Evolutionary conservation across 2,797 vertebrate species (phyloP), one percentile per base, ranked within the genome.

Genomic region (Sparidentex hasta): DNA sequence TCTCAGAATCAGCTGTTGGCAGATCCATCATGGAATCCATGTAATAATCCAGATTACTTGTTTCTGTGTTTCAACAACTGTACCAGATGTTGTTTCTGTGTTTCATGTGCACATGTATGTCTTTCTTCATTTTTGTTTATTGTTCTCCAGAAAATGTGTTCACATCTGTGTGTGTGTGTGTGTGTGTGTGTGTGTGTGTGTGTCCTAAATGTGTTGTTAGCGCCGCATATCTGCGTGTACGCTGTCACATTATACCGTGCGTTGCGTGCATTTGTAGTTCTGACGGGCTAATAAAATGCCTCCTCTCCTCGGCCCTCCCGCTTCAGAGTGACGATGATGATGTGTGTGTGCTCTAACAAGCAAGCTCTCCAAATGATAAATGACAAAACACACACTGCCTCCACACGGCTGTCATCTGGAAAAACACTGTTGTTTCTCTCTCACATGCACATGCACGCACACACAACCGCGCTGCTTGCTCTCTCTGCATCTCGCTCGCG

Each of bases 291-390:
- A 90, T 88, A 74, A 89, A 87, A 90, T 76, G 78, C 74, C 74
- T 84, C 82, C 78, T 83, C 83, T 86, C 61, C 71, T 83, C 23
- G 3, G 65, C 75, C 78, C 81, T 84, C 59, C 11, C 3, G 12
- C 63, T 90, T 89, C 88, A 90, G 71, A 82, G 76, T 72, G 78
- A 80, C 87, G 90, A 82, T 89, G 89, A 86, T 84, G 86, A 76
- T 76, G 83, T 85, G 78, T 71, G 65, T 71, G 65, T 48, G 65
- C 74, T 83, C 74, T 88, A 90, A 92, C 79, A 86, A 87, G 86
- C 78, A 54, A 67, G 65, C 72, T 67, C 88, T 86, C 79, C 83
- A 83, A 87, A 87, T 91, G 90, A 93, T 90, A 70, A 90, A 92
- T 87, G 84, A 90, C 77, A 80, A 80, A 84, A 87, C 78, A 76